Evolutionary conservation across 2,888 invertebrate species (phyloP), one percentile per base, ranked within the genome.

Genomic region (Thera obeliscata): DNA sequence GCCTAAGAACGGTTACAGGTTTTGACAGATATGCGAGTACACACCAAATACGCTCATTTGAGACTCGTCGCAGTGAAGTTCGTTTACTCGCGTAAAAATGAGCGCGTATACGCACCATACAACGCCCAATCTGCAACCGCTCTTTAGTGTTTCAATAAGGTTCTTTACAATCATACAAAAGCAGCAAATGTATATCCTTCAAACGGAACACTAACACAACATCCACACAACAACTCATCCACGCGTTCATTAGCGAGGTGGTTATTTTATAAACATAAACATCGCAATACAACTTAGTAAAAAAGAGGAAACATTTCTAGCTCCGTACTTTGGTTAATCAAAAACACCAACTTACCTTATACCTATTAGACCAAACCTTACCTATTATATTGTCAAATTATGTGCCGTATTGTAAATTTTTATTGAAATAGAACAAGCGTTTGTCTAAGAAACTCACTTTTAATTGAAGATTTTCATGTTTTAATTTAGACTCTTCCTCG

Each of bases 401-500:
- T 61, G 22, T 46, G 55, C 41, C 50, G 66, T 55, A 56, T 41
- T 50, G 11, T 22, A 12, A 46, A 48, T 54, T 62, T 52, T 8
- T 3, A 46, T 61, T 48, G 46, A 61, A 61, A 56, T 56, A 58
- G 48, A 54, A 36, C 11, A 59, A 50, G 75, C 66, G 58, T 71
- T 74, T 50, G 68, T 64, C 72, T 77, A 74, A 59, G 59, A 50
- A 69, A 86, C 91, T 92, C 91, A 97, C 97, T 95, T 97, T 98
- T 85, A 98, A 94, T 89, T 95, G 95, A 80, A 97, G 93, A 94
- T 97, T 97, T 91, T 98, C 98, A 92, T 97, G 96, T 91, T 96
- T 95, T 88, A 98, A 94, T 86, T 95, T 94, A 89, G 95, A 96
- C 84, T 97, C 96, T 81, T 97, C 96, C 87, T 97, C 97, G 84